phyloP scores from a whole-genome alignment of 2,888 invertebrate genomes.

The Seira musarum region DNA sequence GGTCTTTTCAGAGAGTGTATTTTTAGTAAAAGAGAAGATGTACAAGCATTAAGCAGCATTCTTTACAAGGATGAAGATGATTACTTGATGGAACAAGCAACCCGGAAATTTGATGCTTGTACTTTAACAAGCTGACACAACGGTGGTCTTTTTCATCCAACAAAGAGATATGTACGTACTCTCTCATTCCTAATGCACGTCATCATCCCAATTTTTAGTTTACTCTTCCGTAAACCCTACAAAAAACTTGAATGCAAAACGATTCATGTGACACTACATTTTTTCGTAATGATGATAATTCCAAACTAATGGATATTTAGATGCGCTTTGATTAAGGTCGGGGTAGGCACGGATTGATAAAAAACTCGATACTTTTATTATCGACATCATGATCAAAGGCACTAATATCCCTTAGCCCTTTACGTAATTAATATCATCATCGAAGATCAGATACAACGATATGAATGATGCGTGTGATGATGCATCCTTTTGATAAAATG shows the following conservation, averaged over 20 bases:
- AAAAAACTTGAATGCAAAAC: too few species aligned
- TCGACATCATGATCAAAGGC: too few species aligned
- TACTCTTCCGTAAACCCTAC: not conserved
- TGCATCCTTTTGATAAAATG: constrained; percentile 46
- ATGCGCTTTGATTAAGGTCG: too few species aligned
- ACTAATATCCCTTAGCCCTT: not conserved
- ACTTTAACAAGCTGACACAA: constrained; percentile 55
- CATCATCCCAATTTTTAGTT: not conserved
- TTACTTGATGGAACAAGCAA: constrained; percentile 47
- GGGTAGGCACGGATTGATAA: too few species aligned
- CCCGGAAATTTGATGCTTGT: constrained; percentile 59
- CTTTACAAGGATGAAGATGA: too few species aligned
- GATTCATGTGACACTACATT: not conserved
- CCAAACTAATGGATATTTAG: too few species aligned
- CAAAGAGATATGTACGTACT: too few species aligned
- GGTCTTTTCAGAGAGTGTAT: too few species aligned
- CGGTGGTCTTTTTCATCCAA: constrained; percentile 44
- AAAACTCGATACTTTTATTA: too few species aligned
- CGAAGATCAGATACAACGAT: constrained; percentile 30
- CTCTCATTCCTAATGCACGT: not conserved
- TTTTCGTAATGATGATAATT: not conserved
- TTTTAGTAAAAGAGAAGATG: too few species aligned
- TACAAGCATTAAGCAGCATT: not conserved
- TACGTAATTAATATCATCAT: constrained; percentile 51
- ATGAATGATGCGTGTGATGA: constrained; percentile 27